phyloP scores from a whole-genome alignment of 1,140 invertebrate species.

The Tetramorium parvispinum region DNA sequence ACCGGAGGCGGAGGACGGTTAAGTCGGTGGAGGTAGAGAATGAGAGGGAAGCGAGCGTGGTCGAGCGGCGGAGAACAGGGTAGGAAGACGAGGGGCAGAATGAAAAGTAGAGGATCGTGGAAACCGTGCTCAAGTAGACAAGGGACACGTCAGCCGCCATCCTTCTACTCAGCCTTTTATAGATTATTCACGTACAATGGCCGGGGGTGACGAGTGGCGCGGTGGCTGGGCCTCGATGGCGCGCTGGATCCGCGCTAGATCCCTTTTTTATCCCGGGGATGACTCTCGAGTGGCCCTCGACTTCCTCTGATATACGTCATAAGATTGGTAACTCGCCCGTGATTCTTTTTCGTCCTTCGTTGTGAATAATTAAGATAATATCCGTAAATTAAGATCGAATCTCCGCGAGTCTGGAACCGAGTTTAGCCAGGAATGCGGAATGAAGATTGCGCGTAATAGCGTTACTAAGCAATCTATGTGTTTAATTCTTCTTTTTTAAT shows the following conservation, averaged over 20 bases:
- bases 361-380: slow-evolving; percentile 45
- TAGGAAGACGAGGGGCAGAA: slow-evolving; percentile 69
- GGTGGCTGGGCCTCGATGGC: slow-evolving; percentile 33
- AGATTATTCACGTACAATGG: slow-evolving; percentile 85
- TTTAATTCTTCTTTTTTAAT: slow-evolving; percentile 16
- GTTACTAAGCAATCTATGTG: slow-evolving; percentile 2
- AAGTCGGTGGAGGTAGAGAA: slow-evolving; percentile 59
- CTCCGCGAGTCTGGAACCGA: background rate
- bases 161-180: slow-evolving; percentile 83
- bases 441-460: slow-evolving; percentile 1
- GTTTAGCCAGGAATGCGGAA: background rate
- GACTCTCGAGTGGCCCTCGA: slow-evolving; percentile 54
- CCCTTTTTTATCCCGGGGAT: slow-evolving; percentile 55
- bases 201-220: slow-evolving; percentile 79
- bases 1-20: slow-evolving; percentile 55
- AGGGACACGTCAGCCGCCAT: slow-evolving; percentile 83
- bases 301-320: slow-evolving; percentile 45
- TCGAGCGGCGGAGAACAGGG: slow-evolving; percentile 61
- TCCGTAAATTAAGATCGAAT: slow-evolving; percentile 33
- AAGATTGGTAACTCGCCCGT: slow-evolving; percentile 24
- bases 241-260: slow-evolving; percentile 49
- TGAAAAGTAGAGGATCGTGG: slow-evolving; percentile 83
- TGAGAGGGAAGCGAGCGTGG: slow-evolving; percentile 50
- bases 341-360: slow-evolving; percentile 33
- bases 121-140: slow-evolving; percentile 85